Evolutionary conservation across 2,797 vertebrate genomes (phyloP).

Genomic region (Momotus momota): DNA sequence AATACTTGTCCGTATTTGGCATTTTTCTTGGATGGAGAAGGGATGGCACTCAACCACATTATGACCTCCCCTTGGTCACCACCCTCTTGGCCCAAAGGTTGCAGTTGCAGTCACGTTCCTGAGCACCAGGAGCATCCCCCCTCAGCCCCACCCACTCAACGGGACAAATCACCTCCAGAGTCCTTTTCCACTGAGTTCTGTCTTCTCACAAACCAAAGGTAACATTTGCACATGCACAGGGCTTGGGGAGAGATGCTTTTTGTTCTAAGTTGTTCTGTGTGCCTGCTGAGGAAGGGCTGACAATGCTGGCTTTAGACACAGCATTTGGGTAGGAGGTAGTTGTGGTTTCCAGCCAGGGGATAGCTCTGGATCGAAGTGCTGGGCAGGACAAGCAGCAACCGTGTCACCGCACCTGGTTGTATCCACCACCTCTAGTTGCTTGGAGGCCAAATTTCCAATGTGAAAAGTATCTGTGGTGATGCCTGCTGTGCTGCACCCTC

Average conservation of each 20-base stretch:
- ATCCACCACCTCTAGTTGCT: fast-evolving
- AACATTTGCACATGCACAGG: fast-evolving
- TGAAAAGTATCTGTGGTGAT: background rate
- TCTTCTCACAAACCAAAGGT: background rate
- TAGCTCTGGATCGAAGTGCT: background rate
- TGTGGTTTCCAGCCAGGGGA: background rate
- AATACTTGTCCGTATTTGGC: background rate
- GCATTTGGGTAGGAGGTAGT: background rate
- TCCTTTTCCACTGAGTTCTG: background rate
- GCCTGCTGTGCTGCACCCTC: background rate
- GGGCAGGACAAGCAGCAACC: background rate
- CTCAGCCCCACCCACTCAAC: background rate
- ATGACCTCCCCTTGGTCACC: fast-evolving
- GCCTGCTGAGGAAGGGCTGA: background rate
- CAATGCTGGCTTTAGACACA: background rate
- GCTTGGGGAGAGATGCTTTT: background rate
- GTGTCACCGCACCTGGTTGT: background rate
- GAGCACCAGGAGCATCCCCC: too few relatives aligned
- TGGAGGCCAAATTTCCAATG: background rate
- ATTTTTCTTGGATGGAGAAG: background rate
- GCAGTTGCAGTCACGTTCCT: background rate
- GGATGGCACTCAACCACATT: fast-evolving
- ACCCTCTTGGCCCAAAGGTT: background rate
- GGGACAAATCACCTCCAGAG: background rate
- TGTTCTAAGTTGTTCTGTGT: background rate